Evolutionary conservation across 2,797 vertebrate genomes (phyloP).

Genomic region (Eurystomus glaucurus): DNA sequence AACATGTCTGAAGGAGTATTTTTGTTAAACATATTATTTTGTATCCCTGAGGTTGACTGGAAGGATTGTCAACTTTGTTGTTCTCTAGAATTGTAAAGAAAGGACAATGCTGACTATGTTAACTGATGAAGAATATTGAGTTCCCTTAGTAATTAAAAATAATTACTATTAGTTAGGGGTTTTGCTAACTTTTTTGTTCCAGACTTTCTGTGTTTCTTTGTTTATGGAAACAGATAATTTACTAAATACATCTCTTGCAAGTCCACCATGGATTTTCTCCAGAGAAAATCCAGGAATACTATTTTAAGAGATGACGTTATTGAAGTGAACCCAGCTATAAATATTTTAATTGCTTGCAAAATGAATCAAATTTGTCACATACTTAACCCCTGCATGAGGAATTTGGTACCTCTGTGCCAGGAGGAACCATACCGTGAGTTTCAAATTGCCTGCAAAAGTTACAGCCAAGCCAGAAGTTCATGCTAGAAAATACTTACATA

Average conservation of each 20-base stretch:
- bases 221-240: slow-evolving; percentile 23
- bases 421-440: not conserved
- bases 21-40: not conserved
- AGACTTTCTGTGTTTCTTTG: not conserved
- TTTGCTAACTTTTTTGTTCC: not conserved
- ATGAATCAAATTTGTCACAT: not conserved
- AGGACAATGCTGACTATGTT: not conserved
- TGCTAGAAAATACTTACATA: not conserved
- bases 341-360: slow-evolving; percentile 51
- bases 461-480: not conserved
- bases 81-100: not conserved
- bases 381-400: slow-evolving; percentile 16
- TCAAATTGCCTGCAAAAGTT: slow-evolving; percentile 21
- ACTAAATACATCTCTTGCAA: slow-evolving; percentile 5
- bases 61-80: not conserved
- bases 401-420: slow-evolving; percentile 24
- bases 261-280: slow-evolving; percentile 11
- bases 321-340: slow-evolving; percentile 31
- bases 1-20: not conserved
- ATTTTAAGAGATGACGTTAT: not conserved
- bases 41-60: not conserved
- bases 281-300: slow-evolving; percentile 29
- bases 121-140: not conserved
- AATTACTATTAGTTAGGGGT: not conserved
- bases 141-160: not conserved